Conservation (phyloP, 2,797 vertebrate species). For the Threskiornis aethiopicus region DNA sequence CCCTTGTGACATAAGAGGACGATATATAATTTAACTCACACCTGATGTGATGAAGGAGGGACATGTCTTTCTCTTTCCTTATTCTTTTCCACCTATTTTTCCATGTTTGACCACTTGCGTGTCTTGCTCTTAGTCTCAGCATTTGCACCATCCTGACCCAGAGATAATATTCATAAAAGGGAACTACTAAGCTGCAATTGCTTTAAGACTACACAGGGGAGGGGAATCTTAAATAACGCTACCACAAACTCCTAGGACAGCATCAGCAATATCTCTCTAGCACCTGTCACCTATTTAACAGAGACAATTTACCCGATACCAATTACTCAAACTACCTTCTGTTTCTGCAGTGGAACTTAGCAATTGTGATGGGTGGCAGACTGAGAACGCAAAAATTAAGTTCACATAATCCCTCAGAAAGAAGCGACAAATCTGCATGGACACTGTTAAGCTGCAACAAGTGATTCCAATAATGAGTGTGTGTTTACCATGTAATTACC, state of each 20-base stretch:
- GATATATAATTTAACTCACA: not conserved
- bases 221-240: not conserved
- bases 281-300: not conserved
- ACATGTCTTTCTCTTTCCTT: not conserved
- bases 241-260: not conserved
- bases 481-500: constrained; percentile 31
- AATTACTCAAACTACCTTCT: not conserved
- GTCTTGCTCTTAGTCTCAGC: not conserved
- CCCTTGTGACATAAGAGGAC: not conserved
- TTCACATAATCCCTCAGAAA: not conserved
- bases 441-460: constrained; percentile 6
- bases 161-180: not conserved
- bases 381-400: not conserved
- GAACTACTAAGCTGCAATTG: not conserved
- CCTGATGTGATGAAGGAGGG: not conserved
- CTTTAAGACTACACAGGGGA: not conserved
- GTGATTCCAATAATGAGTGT: constrained; percentile 14
- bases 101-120: not conserved
- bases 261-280: not conserved
- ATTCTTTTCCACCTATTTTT: not conserved
- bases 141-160: not conserved
- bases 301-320: not conserved
- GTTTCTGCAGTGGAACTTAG: not conserved
- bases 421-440: not conserved
- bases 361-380: not conserved